These are phyloP conservation scores for Limnodromus scolopaceus DNA, from an alignment of 2,797 vertebrate species.

Conservation along the genomic window DNA sequence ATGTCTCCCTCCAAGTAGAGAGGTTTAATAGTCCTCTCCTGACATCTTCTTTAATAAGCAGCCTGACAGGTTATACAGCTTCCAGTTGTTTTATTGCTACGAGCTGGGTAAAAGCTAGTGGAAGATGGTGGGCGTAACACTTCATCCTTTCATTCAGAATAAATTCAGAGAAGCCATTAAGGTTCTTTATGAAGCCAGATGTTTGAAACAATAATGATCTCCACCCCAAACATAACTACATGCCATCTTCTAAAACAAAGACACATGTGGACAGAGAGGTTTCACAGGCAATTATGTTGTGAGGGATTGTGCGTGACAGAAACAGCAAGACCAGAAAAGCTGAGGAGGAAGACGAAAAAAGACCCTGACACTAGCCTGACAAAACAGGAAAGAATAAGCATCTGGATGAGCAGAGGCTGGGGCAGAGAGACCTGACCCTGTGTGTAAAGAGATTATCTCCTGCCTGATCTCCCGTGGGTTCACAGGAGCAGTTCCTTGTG, in stretches of 20 bases:
- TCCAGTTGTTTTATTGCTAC: not conserved
- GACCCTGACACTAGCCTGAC: not conserved
- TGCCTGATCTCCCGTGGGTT: not conserved
- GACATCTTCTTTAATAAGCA: conserved; percentile 26
- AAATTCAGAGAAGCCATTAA: conserved; percentile 49
- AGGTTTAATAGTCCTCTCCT: not conserved
- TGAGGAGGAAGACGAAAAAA: not conserved
- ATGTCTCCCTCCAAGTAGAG: fast-evolving
- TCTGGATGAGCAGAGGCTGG: not conserved
- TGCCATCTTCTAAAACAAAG: conserved; percentile 58
- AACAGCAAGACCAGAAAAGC: conserved; percentile 33
- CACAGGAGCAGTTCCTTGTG: not conserved
- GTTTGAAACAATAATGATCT: conserved; percentile 65
- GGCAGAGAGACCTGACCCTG: conserved; percentile 17
- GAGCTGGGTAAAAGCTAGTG: not conserved
- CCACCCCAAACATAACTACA: conserved; percentile 54
- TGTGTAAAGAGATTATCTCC: conserved; percentile 40
- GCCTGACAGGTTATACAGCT: conserved; percentile 17
- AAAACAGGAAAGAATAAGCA: not conserved
- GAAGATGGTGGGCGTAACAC: not conserved
- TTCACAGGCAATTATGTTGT: conserved; percentile 32
- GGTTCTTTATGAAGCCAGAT: conserved; percentile 56
- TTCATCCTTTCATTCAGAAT: conserved; percentile 47
- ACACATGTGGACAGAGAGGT: conserved; percentile 51
- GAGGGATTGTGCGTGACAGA: conserved; percentile 30